phyloP scores from a whole-genome alignment of 2,113 vertebrate genomes.

The Clarias batrachus region DNA sequence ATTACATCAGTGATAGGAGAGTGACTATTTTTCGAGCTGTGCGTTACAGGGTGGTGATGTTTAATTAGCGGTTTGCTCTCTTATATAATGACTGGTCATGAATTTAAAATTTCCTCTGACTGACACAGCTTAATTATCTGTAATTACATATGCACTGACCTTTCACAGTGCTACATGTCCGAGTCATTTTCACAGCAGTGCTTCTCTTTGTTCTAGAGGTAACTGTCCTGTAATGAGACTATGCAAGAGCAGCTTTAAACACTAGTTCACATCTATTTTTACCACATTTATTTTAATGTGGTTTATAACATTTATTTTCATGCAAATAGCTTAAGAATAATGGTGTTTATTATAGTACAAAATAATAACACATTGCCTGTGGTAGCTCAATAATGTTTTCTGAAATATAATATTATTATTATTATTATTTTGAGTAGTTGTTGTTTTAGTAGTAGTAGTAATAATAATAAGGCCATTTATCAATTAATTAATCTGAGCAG shows the following conservation, averaged over 20 bases:
- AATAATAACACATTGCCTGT: background rate
- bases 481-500: too few species aligned
- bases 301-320: too few species aligned
- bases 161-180: conserved; percentile 72
- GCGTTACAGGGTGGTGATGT: conserved; percentile 77
- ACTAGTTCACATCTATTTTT: background rate
- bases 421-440: too few species aligned
- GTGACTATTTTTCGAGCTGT: conserved; percentile 72
- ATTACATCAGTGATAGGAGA: conserved; percentile 68
- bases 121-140: conserved; percentile 85
- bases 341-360: background rate
- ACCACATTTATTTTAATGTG: background rate
- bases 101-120: conserved; percentile 78
- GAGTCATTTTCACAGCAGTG: conserved; percentile 72
- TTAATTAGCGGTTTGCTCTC: conserved; percentile 81
- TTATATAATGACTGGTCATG: conserved; percentile 83
- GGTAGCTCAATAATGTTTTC: background rate
- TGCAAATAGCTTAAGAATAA: background rate
- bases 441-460: too few species aligned
- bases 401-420: background rate
- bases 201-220: conserved; percentile 30
- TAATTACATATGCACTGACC: conserved; percentile 80
- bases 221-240: conserved; percentile 21
- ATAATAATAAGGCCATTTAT: too few species aligned
- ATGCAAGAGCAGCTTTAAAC: background rate